phyloP scores from a whole-genome alignment of 2,797 vertebrate species.

The Gymnothorax javanicus region DNA sequence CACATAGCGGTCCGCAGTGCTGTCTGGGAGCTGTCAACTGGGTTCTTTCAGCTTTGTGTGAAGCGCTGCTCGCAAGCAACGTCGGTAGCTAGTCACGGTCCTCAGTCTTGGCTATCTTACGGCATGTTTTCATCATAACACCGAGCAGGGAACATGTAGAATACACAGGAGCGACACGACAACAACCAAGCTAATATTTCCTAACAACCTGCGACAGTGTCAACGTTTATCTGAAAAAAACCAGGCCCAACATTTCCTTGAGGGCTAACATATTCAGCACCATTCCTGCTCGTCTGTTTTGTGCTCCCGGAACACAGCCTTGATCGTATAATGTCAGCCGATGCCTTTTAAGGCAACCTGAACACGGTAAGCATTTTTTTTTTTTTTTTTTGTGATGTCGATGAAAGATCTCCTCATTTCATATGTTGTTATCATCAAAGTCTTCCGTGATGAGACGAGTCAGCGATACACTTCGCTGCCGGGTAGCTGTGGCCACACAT shows the following conservation, averaged over 20 bases:
- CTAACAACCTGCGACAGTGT: conserved; percentile 15
- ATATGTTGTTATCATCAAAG: not conserved
- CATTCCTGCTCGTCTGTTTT: conserved; percentile 3
- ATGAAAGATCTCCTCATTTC: not conserved
- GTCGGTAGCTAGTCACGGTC: not conserved
- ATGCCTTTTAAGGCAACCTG: conserved; percentile 31
- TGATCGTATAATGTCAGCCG: conserved; percentile 5
- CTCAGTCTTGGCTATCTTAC: not conserved
- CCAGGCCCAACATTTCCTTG: conserved; percentile 53
- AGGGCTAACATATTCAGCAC: not conserved
- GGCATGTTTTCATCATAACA: conserved; percentile 21
- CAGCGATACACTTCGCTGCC: conserved; percentile 30
- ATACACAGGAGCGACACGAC: not conserved
- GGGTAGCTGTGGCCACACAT: conserved; percentile 41
- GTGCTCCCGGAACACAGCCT: conserved; percentile 14
- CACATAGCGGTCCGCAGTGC: conserved; percentile 59
- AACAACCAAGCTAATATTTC: conserved; percentile 4
- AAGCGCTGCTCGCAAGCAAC: conserved; percentile 23
- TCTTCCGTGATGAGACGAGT: not conserved
- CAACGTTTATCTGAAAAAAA: conserved; percentile 41
- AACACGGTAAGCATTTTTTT: conserved; percentile 34
- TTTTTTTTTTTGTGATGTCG: not conserved
- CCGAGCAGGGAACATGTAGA: conserved; percentile 55
- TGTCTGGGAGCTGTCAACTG: conserved; percentile 69
- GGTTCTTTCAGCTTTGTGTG: conserved; percentile 51